Base-by-base conservation (phyloP, 2,888 invertebrate genomes). In the Epiblema foenella region DNA sequence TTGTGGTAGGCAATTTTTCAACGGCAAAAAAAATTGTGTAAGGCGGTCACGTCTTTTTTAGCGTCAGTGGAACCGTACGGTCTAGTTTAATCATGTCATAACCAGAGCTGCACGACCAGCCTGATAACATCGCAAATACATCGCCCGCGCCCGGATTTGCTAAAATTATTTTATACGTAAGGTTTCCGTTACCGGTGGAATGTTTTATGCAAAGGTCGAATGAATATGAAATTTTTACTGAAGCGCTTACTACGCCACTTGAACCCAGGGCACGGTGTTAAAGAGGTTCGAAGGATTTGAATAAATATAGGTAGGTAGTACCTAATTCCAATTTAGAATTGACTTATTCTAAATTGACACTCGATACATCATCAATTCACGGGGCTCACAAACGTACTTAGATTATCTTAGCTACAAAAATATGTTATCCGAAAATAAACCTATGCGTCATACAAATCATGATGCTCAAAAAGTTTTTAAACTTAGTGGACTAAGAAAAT, bases 21-120 rank as follows among this genome's bases (percentile, higher is more conserved):
- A 83, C 87, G 79, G 77, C 81, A 77, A 82, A 84, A 87, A 86
- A 88, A 71, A 89, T 90, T 87, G 82, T 85, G 88, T 82, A 92
- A 89, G 87, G 82, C 86, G 87, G 87, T 93, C 93, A 92, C 93
- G 92, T 93, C 91, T 89, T 91, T 91, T 90, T 90, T 89, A 88
- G 85, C 86, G 86, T 84, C 86, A 84, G 84, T 81, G 81, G 79
- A 83, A 83, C 78, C 79, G 78, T 78, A 78, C 79, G 79, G 81
- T 88, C 86, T 88, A 89, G 88, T 90, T 91, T 90, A 88, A 89
- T 89, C 90, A 91, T 88, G 89, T 89, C 90, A 90, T 91, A 91
- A 91, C 89, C 90, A 83, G 83, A 82, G 82, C 77, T 77, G 82
- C 76, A 78, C 78, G 81, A 82, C 81, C 76, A 66, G 76, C 75